Evolutionary conservation across 2,797 vertebrate genomes (phyloP).

Genomic region (Artibeus lituratus): DNA sequence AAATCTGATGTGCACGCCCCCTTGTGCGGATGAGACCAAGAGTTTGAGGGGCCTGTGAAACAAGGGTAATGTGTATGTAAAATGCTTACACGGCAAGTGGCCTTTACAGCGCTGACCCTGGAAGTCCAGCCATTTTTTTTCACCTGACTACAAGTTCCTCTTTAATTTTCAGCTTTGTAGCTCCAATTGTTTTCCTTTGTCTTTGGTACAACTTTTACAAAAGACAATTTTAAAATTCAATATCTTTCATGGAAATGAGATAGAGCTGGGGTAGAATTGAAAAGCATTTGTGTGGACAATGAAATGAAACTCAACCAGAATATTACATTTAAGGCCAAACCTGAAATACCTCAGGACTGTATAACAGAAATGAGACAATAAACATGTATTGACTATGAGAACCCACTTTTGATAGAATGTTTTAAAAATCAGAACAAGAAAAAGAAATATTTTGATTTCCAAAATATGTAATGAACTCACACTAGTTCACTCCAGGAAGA

Average conservation of each 20-base stretch:
- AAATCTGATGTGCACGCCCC: not conserved
- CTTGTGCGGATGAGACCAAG: not conserved
- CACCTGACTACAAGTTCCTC: not conserved
- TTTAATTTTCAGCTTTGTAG: constrained; percentile 40
- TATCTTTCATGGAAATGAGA: constrained; percentile 48
- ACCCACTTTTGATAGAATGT: not conserved
- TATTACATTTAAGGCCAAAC: constrained; percentile 30
- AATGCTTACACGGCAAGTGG: fast-evolving
- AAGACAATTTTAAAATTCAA: constrained; percentile 54
- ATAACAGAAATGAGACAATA: constrained; percentile 44
- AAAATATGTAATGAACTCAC: too few species aligned
- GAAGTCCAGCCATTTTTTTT: not conserved
- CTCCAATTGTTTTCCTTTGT: constrained; percentile 26
- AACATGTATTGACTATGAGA: constrained; percentile 15
- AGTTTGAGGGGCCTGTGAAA: not conserved
- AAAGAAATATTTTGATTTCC: too few species aligned
- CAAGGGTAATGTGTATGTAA: not conserved
- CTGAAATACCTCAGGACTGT: constrained; percentile 5
- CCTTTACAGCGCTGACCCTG: not conserved
- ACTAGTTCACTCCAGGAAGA: too few species aligned
- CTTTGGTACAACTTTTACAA: constrained; percentile 25
- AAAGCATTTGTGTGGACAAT: constrained; percentile 25
- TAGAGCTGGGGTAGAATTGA: not conserved
- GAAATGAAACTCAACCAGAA: constrained; percentile 50
- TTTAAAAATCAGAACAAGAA: not conserved